Base-by-base conservation (phyloP, 2,888 invertebrate species). In the Elegia similella region DNA sequence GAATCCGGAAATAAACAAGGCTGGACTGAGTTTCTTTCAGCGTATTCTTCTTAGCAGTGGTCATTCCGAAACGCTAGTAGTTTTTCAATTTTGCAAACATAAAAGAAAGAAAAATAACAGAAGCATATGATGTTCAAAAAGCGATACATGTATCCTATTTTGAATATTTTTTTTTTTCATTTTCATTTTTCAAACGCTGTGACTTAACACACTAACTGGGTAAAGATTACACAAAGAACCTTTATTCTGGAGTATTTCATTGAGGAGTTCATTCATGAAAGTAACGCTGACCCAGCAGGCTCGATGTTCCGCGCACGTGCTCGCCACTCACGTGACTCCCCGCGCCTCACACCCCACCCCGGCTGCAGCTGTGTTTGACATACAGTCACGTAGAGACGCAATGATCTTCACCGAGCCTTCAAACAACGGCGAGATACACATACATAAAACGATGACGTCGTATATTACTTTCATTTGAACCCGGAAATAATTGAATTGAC, bases 341-440 rank as follows among this genome's bases (percentile, higher is more conserved):
- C 38, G 23, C 38, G n/a, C 38, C 1, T n/a, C 7, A 10, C 38
- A 10, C 12, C 38, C 5, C 38, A 7, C 34, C 34, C n/a, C n/a
- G n/a, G n/a, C n/a, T 2, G 34, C 34, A 10, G 12, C 38, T n/a
- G 8, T 50, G 34, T 50, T 15, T 34, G 3, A 50, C 34, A 34
- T 38, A 50, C 16, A 50, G 50, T 34, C 50, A 50, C 50, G 50
- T 50, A 50, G 16, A 38, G n/a, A 38, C 8, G 10, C 1, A 38
- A 38, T 38, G 3, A 2, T 38, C 38, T 2, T 38, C 38, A 38
- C n/a, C 38, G 6, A 38, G 38, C 12, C 38, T 38, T 8, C 38
- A n/a, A 38, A 38, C 12, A 38, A 38, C 12, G n/a, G 10, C n/a
- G n/a, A 38, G 7, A 38, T 12, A 12, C 10, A 12, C 3, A 38